Percentiles rank a stretch among this genome's conserved stretches.
Conservation (phyloP, 2,888 invertebrate species). For the Cynaeus angustus region DNA sequence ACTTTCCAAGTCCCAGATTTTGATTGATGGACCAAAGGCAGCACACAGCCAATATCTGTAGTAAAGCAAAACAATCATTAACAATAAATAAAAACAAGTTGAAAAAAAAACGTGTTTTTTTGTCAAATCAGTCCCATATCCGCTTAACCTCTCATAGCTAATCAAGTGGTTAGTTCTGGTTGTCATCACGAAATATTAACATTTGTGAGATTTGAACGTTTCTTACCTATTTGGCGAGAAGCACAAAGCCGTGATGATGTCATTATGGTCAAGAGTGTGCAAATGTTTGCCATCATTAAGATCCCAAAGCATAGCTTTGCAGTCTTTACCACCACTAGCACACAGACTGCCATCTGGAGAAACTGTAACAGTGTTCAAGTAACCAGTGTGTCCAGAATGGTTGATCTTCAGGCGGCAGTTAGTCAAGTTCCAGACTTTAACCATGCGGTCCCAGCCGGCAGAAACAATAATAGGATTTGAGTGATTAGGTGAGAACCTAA, state of each 20-base stretch:
- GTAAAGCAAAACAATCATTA: constrained; percentile 3
- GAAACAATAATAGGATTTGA: constrained; percentile 99
- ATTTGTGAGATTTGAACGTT: neutral
- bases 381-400: constrained; percentile 97
- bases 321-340: constrained; percentile 99
- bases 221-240: constrained; percentile 95
- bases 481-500: constrained; percentile 98
- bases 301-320: constrained; percentile 99
- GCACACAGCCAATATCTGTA: constrained; percentile 96
- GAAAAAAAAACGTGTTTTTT: too few relatives aligned
- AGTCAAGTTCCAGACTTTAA: constrained; percentile 99
- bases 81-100: constrained; percentile 12
- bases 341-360: constrained; percentile 99
- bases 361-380: constrained; percentile 98
- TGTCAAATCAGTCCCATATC: constrained; percentile 71
- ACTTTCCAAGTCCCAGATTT: constrained; percentile 99
- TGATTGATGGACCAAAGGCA: constrained; percentile 97
- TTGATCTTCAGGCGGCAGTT: constrained; percentile 99
- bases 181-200: constrained; percentile 57
- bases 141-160: constrained; percentile 69
- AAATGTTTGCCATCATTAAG: constrained; percentile 99
- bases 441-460: constrained; percentile 98
- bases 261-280: constrained; percentile 98
- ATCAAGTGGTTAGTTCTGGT: constrained; percentile 66
- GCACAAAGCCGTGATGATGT: constrained; percentile 97